These are phyloP conservation scores for Luffia ferchaultella DNA, from an alignment of 2,888 invertebrate genomes.

Conservation along the genomic window DNA sequence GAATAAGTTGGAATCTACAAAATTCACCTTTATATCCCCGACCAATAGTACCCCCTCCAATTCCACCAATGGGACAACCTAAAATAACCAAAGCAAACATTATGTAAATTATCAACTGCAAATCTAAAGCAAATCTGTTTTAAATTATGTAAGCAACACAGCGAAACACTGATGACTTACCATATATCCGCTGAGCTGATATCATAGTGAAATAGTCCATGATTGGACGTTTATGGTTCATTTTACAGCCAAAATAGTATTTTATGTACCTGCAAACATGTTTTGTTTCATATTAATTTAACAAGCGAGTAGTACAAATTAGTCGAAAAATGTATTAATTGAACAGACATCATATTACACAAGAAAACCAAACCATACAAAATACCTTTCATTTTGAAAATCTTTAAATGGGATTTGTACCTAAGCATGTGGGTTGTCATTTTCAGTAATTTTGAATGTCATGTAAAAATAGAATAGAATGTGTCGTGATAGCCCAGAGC, in stretches of 20 bases:
- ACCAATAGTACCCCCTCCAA: constrained; percentile 77
- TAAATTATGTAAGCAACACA: background rate
- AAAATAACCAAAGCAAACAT: constrained; percentile 12
- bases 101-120: background rate
- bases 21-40: constrained; percentile 93
- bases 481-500: too few species aligned
- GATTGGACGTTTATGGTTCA: constrained; percentile 72
- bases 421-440: background rate
- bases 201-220: constrained; percentile 82
- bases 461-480: too few species aligned
- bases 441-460: background rate
- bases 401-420: background rate
- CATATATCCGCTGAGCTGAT: constrained; percentile 84
- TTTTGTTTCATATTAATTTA: background rate
- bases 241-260: constrained; percentile 71
- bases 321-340: background rate
- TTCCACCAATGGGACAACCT: constrained; percentile 72
- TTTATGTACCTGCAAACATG: constrained; percentile 70
- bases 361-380: background rate
- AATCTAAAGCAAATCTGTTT: background rate
- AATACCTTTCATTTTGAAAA: background rate
- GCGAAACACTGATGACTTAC: too few species aligned
- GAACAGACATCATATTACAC: too few species aligned
- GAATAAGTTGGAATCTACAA: constrained; percentile 88
- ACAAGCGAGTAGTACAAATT: background rate